A percentile compares a stretch with the other conserved stretches of the same genome.
phyloP scores from a whole-genome alignment of 1,140 invertebrate genomes.

The Chelonus insularis region DNA sequence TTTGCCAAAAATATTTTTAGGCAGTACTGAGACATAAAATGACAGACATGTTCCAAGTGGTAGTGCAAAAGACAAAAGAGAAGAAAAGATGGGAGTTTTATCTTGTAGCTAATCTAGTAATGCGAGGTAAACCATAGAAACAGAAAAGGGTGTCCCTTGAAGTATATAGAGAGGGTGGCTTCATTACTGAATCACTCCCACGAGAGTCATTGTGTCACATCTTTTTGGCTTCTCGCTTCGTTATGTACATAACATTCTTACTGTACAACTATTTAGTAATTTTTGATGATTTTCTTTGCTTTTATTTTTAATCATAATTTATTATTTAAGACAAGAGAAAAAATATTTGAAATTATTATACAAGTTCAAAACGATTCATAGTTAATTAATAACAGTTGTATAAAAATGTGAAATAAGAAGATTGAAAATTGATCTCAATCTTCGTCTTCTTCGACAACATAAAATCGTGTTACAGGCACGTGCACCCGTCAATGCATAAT shows the following conservation, averaged over 20 bases:
- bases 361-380: slow-evolving; percentile 16
- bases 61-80: too few relatives aligned
- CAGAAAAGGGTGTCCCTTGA: slow-evolving; percentile 37
- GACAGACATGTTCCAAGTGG: too few relatives aligned
- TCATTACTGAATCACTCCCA: slow-evolving; percentile 51
- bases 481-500: slow-evolving; percentile 21
- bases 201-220: slow-evolving; percentile 45
- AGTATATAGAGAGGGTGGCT: slow-evolving; percentile 34
- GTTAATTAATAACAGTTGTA: not conserved
- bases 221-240: slow-evolving; percentile 38
- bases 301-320: not conserved
- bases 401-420: slow-evolving; percentile 11
- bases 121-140: slow-evolving; percentile 26
- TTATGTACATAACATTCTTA: slow-evolving; percentile 31
- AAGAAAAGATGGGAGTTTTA: not conserved
- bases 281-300: not conserved
- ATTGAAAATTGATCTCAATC: slow-evolving; percentile 13
- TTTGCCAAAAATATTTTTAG: too few relatives aligned
- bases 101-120: slow-evolving; percentile 41
- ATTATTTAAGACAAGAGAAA: not conserved
- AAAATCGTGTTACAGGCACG: slow-evolving; percentile 1
- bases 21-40: too few relatives aligned
- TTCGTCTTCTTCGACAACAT: slow-evolving; percentile 7
- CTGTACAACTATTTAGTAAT: slow-evolving; percentile 16
- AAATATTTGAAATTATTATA: not conserved